Evolutionary conservation across 2,113 vertebrate species (phyloP).

Genomic region (Lophotis ruficrista): DNA sequence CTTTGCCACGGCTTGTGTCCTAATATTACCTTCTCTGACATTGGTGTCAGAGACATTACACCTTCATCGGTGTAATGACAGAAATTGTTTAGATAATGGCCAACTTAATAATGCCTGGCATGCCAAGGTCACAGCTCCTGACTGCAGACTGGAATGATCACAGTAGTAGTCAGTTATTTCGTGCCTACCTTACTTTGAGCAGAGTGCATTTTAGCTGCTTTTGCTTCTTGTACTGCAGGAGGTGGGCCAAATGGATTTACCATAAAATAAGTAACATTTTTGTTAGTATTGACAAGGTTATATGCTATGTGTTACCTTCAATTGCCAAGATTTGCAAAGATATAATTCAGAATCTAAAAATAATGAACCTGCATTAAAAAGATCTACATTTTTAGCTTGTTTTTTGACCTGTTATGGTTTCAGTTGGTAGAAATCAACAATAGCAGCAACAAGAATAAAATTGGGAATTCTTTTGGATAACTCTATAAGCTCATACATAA

Average conservation of each 20-base stretch:
- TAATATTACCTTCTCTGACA: not conserved
- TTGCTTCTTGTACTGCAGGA: not conserved
- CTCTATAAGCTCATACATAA: not conserved
- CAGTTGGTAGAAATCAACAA: not conserved
- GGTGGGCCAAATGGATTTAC: not conserved
- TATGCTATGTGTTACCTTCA: not conserved
- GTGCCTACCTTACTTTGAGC: not conserved
- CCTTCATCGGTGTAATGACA: not conserved
- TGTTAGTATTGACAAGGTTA: not conserved
- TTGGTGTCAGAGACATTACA: too few relatives aligned
- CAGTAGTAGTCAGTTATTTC: not conserved
- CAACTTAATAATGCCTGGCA: not conserved
- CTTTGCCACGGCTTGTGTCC: not conserved
- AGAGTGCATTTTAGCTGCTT: not conserved
- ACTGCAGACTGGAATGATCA: not conserved
- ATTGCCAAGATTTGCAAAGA: not conserved
- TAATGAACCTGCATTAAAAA: not conserved
- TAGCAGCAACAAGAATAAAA: not conserved
- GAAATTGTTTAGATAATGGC: not conserved
- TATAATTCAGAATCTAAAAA: not conserved
- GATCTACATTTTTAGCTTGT: not conserved
- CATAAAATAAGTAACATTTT: not conserved
- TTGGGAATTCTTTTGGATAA: not conserved
- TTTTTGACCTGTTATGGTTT: not conserved
- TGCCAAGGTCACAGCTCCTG: not conserved